Conservation (phyloP, 2,888 invertebrate species). For the Apomyelois bistriatella region DNA sequence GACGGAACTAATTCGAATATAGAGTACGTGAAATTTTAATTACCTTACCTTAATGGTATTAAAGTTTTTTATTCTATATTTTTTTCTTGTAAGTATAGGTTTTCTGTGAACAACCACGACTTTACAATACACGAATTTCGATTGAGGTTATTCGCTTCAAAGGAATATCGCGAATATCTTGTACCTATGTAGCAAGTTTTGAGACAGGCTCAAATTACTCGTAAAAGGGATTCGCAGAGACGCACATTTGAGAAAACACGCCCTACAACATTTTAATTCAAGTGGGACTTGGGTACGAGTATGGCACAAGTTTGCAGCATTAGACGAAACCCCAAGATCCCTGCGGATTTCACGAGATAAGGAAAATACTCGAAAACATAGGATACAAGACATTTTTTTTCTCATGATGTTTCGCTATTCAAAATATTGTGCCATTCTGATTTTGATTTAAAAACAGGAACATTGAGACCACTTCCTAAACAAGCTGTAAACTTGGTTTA, state of each 20-base stretch:
- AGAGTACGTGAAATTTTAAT: too few species aligned
- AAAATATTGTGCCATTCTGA: too few species aligned
- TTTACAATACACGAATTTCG: background rate
- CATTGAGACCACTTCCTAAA: constrained; percentile 16
- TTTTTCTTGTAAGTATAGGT: too few species aligned
- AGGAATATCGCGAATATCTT: background rate
- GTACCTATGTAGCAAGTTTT: background rate
- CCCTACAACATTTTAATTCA: background rate
- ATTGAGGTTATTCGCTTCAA: background rate
- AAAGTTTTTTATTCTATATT: too few species aligned
- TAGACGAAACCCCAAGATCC: background rate
- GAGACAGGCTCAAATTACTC: background rate
- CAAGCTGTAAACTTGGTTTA: constrained; percentile 37
- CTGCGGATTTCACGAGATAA: constrained; percentile 5
- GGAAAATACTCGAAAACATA: constrained; percentile 6
- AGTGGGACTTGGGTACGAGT: background rate
- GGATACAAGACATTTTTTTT: too few species aligned
- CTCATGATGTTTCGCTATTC: too few species aligned
- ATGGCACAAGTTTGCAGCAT: background rate
- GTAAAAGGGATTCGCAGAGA: constrained; percentile 1
- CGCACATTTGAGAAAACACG: constrained; percentile 5
- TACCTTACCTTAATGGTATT: too few species aligned
- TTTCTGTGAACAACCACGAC: too few species aligned
- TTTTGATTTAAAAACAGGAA: background rate
- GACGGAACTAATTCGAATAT: too few species aligned